Conservation (phyloP, 2,797 vertebrate species). For the Eulemur albifrons region DNA sequence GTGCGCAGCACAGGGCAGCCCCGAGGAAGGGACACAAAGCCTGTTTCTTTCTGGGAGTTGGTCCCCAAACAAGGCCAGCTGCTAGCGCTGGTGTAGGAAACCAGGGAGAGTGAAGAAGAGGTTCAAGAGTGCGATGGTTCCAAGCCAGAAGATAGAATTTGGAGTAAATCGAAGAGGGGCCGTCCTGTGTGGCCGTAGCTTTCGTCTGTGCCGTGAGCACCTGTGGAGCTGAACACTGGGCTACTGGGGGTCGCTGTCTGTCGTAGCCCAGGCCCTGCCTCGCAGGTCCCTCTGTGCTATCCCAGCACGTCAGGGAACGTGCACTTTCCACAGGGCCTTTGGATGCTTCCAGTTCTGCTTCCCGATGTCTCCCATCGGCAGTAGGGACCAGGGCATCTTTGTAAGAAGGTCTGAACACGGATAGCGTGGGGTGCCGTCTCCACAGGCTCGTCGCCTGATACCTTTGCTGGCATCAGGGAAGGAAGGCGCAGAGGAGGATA, state of each 20-base stretch:
- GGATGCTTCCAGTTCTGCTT: neutral
- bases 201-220: neutral
- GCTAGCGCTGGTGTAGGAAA: neutral
- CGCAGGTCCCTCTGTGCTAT: neutral
- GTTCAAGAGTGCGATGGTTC: neutral
- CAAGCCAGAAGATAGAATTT: neutral
- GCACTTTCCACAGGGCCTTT: too few relatives aligned
- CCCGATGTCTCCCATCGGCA: neutral
- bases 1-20: neutral
- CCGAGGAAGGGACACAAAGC: neutral
- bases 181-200: neutral
- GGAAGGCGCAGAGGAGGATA: too few relatives aligned
- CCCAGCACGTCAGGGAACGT: neutral
- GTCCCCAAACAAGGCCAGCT: neutral
- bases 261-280: neutral
- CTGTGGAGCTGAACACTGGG: neutral
- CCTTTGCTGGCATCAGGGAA: neutral
- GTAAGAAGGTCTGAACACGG: neutral
- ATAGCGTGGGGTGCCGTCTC: accelerated
- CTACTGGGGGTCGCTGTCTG: too few relatives aligned
- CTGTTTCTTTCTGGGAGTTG: neutral
- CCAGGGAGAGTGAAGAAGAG: neutral
- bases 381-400: neutral
- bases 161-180: too few relatives aligned
- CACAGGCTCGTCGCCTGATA: neutral